These are phyloP conservation scores for Colossoma macropomum DNA, from an alignment of 2,113 vertebrate species.

Conservation along the genomic window DNA sequence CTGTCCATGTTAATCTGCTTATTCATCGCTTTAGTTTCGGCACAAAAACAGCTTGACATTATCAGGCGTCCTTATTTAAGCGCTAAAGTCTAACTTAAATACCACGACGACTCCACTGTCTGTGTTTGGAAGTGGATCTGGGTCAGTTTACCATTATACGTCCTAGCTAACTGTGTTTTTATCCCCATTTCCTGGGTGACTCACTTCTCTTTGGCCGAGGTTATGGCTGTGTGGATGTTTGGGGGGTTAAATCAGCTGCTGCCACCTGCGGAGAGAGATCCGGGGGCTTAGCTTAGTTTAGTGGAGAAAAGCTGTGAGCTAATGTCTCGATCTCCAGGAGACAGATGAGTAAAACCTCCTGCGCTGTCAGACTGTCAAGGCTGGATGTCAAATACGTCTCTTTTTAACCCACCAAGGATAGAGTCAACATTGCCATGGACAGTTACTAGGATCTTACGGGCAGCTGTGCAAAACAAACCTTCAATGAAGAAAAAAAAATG, in stretches of 20 bases:
- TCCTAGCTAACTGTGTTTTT: neutral
- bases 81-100: neutral
- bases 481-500: too few species aligned
- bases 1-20: neutral
- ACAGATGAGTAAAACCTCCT: neutral
- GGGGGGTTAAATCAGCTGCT: slow-evolving; percentile 5
- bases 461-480: too few species aligned
- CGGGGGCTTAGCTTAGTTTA: neutral
- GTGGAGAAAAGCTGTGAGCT: slow-evolving; percentile 1
- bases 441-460: too few species aligned
- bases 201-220: neutral
- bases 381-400: too few species aligned
- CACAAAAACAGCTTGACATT: neutral
- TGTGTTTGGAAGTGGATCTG: neutral
- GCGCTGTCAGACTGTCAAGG: neutral
- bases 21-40: neutral
- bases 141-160: neutral
- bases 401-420: too few species aligned
- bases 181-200: neutral
- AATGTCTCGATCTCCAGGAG: slow-evolving; percentile 8
- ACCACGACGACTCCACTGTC: neutral
- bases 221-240: neutral
- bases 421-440: too few species aligned
- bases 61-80: neutral
- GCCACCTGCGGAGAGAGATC: neutral